phyloP scores from a whole-genome alignment of 1,140 invertebrate genomes.

The Drosophila sp. region DNA sequence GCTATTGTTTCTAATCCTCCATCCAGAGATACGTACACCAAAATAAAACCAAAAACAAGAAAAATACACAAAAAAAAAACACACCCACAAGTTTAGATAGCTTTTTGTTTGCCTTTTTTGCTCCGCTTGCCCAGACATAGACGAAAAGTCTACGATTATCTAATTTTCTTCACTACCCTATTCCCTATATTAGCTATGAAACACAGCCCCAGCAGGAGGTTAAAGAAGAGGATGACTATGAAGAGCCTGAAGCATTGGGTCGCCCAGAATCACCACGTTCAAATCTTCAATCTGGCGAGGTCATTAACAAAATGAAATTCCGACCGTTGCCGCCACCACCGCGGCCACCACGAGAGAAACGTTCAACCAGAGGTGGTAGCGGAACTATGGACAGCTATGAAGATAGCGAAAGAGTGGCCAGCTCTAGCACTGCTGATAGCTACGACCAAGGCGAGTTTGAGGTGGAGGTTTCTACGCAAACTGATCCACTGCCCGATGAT shows the following conservation, averaged over 20 bases:
- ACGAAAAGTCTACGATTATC: constrained; percentile 36
- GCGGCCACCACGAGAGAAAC: constrained; percentile 87
- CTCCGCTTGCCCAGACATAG: constrained; percentile 20
- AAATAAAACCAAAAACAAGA: constrained; percentile 39
- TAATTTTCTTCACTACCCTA: constrained; percentile 74
- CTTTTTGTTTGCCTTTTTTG: constrained; percentile 39
- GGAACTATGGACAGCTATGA: constrained; percentile 63
- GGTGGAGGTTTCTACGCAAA: constrained; percentile 90
- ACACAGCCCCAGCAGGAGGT: constrained; percentile 29
- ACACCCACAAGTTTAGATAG: constrained; percentile 29
- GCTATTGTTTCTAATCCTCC: constrained; percentile 44
- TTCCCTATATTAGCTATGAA: constrained; percentile 57
- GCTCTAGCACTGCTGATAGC: constrained; percentile 72
- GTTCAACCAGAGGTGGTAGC: constrained; percentile 79
- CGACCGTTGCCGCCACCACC: constrained; percentile 92
- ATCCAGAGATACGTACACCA: constrained; percentile 39
- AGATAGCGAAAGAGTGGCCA: constrained; percentile 73
- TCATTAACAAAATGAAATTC: constrained; percentile 91
- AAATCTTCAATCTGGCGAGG: constrained; percentile 87
- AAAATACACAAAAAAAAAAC: constrained; percentile 67
- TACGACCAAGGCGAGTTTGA: constrained; percentile 83
- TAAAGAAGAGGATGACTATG: constrained; percentile 72
- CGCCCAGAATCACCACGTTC: constrained; percentile 82
- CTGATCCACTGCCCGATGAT: constrained; percentile 91
- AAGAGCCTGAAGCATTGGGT: constrained; percentile 62